Evolutionary conservation across 2,888 invertebrate species (phyloP).

Genomic region (Strigamia transsilvanica): DNA sequence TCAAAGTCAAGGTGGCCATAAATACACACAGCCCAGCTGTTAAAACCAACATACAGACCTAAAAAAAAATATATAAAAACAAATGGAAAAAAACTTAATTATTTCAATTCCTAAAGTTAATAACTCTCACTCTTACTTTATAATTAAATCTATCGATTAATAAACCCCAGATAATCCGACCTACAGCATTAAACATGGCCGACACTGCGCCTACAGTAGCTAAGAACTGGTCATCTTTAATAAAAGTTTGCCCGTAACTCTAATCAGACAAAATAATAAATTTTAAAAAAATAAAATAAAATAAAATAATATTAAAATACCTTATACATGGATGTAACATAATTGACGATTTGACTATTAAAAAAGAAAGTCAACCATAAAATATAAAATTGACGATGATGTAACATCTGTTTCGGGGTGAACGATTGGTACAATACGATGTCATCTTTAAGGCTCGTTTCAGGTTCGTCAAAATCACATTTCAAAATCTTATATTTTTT

Average conservation of each 20-base stretch:
- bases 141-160: constrained; percentile 65
- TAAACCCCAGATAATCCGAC: constrained; percentile 66
- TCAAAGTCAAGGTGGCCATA: constrained; percentile 59
- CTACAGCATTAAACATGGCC: constrained; percentile 66
- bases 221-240: constrained; percentile 66
- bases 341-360: constrained; percentile 61
- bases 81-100: no score
- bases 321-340: constrained; percentile 64
- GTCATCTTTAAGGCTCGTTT: background rate
- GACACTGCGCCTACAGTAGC: constrained; percentile 66
- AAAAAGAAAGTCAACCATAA: constrained; percentile 63
- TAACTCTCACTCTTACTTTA: constrained; percentile 59
- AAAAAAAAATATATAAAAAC: no score
- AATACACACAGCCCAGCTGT: constrained; percentile 56
- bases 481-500: constrained; percentile 10
- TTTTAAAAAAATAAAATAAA: background rate
- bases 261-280: constrained; percentile 56
- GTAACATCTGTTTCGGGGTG: constrained; percentile 59
- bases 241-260: constrained; percentile 65
- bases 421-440: constrained; percentile 52
- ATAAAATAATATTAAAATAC: constrained; percentile 56
- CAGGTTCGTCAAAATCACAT: background rate
- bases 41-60: constrained; percentile 59
- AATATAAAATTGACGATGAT: constrained; percentile 61
- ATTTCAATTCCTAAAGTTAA: background rate